Evolutionary conservation across 2,797 vertebrate species (phyloP), one percentile per base, ranked within the genome.

Genomic region (Myioborus melanocephalus): DNA sequence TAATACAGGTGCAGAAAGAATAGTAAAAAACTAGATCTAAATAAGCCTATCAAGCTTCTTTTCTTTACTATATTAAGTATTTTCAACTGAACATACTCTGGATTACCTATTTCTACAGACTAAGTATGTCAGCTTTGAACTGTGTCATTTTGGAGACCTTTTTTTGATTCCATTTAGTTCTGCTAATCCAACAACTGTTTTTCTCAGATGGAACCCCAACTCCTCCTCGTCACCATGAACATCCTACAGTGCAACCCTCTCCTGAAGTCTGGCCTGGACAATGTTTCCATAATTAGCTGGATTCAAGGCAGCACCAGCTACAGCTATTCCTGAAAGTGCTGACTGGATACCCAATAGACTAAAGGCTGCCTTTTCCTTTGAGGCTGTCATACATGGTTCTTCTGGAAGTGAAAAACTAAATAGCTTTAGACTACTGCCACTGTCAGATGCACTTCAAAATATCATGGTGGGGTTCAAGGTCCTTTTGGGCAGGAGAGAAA

Each of bases 381-480:
- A 82, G 46, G 23, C 9, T 63, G 27, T 49, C 28, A 75, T 21
- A 68, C 8, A n/a, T 0, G 0, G 50, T 39, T 23, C 8, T 61
- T 60, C 17, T 37, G 41, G 28, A 84, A 82, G 24, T n/a, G 22
- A 50, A 70, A 83, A 52, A 60, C 28, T 34, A 66, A 57, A 55
- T 2, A 34, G 22, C 10, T 89, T 63, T 59, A 59, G 35, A 63
- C 24, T 73, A 55, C 0, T 5, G 27, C 19, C 17, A 34, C 14
- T 64, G 23, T 13, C n/a, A 47, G 5, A 78, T 27, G 32, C 1
- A 14, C 17, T 72, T 71, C 12, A 18, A 63, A 24, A 9, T 53
- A 82, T 9, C 20, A n/a, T 0, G 1, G 5, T 12, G 10, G 3
- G 2, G 8, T 41, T 22, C 72, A 19, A 76, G 65, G n/a, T 4